These are phyloP conservation scores for Rhyacichthys aspro DNA, from an alignment of 2,797 vertebrate genomes.

Conservation along the genomic window DNA sequence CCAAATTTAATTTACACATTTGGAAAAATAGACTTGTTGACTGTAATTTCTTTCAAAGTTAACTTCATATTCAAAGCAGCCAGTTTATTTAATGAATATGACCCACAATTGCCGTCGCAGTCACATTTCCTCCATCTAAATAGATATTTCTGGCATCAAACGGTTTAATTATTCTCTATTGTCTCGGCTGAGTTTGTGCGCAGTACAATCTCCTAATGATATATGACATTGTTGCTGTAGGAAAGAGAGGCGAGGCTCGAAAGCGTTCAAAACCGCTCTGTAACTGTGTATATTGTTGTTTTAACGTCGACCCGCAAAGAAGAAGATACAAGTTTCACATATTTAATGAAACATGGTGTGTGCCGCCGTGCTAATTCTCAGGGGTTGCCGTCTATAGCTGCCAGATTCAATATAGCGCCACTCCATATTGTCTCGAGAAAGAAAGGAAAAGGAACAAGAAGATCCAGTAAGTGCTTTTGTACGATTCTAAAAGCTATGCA, in stretches of 20 bases:
- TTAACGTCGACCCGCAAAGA: conserved; percentile 12
- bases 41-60: background rate
- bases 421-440: background rate
- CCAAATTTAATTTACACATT: background rate
- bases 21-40: conserved; percentile 1
- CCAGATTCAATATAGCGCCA: background rate
- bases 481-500: no score
- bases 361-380: conserved; percentile 5
- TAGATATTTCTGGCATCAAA: conserved; percentile 65
- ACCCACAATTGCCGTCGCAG: conserved; percentile 7
- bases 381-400: background rate
- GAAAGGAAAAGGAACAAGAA: conserved; percentile 4
- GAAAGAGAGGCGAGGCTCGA: conserved; percentile 27
- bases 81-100: conserved; percentile 16
- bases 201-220: conserved; percentile 56
- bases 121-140: conserved; percentile 34
- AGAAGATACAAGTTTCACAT: conserved; percentile 1
- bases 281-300: conserved; percentile 10
- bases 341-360: conserved; percentile 11
- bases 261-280: conserved; percentile 11
- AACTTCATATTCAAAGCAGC: background rate
- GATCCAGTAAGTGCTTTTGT: conserved; percentile 9
- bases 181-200: conserved; percentile 43
- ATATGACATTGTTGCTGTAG: conserved; percentile 39
- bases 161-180: conserved; percentile 58